These are phyloP conservation scores for Limnephilus auricula DNA, from an alignment of 2,888 invertebrate species.

Conservation along the genomic window DNA sequence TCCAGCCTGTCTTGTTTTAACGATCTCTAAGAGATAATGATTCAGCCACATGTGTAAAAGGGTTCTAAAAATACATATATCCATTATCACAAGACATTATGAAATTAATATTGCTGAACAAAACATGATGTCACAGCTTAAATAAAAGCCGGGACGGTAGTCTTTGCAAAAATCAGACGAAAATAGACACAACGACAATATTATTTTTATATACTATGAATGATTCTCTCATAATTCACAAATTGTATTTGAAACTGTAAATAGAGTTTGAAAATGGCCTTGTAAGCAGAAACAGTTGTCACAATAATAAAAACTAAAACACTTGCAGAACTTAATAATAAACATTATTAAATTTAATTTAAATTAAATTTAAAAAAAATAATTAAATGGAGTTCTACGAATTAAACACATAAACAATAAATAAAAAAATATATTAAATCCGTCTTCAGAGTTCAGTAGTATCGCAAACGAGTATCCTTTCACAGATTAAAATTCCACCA, in stretches of 20 bases:
- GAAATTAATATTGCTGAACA: constrained; percentile 3
- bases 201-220: neutral
- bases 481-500: neutral
- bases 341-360: no score
- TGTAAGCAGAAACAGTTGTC: no score
- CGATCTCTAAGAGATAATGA: neutral
- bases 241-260: neutral
- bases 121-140: constrained; percentile 37
- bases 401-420: no score
- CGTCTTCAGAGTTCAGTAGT: neutral
- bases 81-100: constrained; percentile 25
- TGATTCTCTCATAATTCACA: no score
- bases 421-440: no score
- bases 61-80: constrained; percentile 25
- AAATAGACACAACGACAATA: neutral
- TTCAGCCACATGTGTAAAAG: neutral
- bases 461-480: neutral
- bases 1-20: neutral
- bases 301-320: no score
- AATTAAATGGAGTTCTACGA: no score
- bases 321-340: no score
- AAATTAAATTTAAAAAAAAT: no score
- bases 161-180: neutral
- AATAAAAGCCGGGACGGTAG: neutral
- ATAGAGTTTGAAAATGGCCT: no score